Base-by-base conservation (phyloP, 30 jellyfish, hydroid and myxozoan genomes). In the Aurelia coerulea region DNA sequence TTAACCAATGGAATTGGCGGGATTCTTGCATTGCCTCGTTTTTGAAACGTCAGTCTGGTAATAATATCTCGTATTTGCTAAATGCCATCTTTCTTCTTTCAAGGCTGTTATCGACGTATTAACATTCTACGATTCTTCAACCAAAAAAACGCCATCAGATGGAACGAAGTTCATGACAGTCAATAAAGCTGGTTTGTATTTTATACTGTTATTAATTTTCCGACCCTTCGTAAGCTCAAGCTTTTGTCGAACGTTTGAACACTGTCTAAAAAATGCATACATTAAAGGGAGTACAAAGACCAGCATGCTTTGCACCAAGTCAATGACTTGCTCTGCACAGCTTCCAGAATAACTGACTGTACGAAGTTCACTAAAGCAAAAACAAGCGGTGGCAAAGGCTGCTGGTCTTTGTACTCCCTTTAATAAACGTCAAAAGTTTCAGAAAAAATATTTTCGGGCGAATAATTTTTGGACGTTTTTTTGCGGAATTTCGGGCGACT, bases 81-180 rank as follows among this genome's bases (percentile, higher is more conserved):
- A 62, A 32, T 13, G 49, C 10, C 15, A 6, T 75, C 13, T 65
- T 14, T 50, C 65, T 46, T 13, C 15, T 49, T 79, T 70, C 19
- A 62, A 95, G 97, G 99, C 99, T 50, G 99, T 95, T 50, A 95
- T 95, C 58, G 99, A 95, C 52, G 99, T 95, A 17, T 78, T 95
- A 75, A 91, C 88, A 33, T 95, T 95, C 78, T 95, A 68, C 66
- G 99, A 95, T 74, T 95, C 99, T 15, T 70, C 83, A 17, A 85
- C 68, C 5, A 92, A 92, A 75, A 83, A 90, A 76, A 77, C 84
- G 16, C 68, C 92, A 10, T 69, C 84, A 15, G 99, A 80, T 35
- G 97, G 89, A 33, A 89, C 97, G 12, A 95, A 95, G 62, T 95
- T 86, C 72, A 95, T 95, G 99, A 90, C 97, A 18, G 97, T 95